These are phyloP conservation scores for Poecilia latipinna DNA, from an alignment of 2,113 vertebrate species.

Conservation along the genomic window DNA sequence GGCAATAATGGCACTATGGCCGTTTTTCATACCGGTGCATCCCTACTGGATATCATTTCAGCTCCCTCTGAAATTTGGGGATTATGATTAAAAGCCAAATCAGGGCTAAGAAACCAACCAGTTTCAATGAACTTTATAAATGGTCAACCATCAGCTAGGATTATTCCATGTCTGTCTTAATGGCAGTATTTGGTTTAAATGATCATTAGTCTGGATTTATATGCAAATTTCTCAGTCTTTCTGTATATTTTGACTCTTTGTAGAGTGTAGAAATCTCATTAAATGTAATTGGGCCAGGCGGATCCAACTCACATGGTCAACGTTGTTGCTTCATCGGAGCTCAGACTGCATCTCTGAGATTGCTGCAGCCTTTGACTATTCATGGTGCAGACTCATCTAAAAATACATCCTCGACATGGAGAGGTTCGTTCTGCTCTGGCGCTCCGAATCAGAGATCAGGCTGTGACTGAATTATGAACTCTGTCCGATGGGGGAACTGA, in stretches of 20 bases:
- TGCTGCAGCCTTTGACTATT: slow-evolving; percentile 30
- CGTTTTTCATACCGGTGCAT: too few relatives aligned
- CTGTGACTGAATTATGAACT: slow-evolving; percentile 26
- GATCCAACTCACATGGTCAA: background rate
- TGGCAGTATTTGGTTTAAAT: background rate
- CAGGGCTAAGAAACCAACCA: too few relatives aligned
- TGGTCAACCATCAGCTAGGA: too few relatives aligned
- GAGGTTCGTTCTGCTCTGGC: slow-evolving; percentile 10
- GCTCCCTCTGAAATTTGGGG: too few relatives aligned
- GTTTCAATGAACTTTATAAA: too few relatives aligned
- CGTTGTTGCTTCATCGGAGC: background rate
- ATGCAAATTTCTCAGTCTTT: background rate
- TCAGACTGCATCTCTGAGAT: slow-evolving; percentile 18
- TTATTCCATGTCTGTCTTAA: too few relatives aligned
- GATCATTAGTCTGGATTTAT: background rate
- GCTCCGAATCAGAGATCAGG: slow-evolving; percentile 17
- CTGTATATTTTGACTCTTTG: background rate
- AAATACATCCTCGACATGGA: slow-evolving; percentile 20
- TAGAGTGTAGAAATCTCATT: background rate
- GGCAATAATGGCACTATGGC: too few relatives aligned
- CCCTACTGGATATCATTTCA: too few relatives aligned
- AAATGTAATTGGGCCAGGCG: background rate
- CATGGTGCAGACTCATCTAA: slow-evolving; percentile 19
- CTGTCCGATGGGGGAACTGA: background rate
- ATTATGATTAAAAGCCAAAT: too few relatives aligned